phyloP scores from a whole-genome alignment of 2,113 vertebrate species.

The Corynorhinus townsendii region DNA sequence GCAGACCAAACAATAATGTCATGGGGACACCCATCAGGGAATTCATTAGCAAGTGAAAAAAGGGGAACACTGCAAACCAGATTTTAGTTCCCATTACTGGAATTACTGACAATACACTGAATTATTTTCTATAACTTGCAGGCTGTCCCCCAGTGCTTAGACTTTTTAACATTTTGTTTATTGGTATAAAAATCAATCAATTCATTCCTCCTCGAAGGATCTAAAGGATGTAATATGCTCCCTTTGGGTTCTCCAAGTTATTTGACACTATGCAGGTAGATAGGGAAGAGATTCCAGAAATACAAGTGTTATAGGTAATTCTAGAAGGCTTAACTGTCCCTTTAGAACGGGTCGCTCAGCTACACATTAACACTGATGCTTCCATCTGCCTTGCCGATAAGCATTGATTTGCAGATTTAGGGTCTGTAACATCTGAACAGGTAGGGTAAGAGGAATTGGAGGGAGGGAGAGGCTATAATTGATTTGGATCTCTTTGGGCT shows the following conservation, averaged over 20 bases:
- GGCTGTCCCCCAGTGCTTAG: background rate
- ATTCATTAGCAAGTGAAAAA: conserved; percentile 20
- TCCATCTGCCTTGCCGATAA: background rate
- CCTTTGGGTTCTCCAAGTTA: background rate
- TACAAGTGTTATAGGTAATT: conserved; percentile 16
- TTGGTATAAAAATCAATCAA: conserved; percentile 28
- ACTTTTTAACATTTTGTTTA: conserved; percentile 39
- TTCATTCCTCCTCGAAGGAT: background rate
- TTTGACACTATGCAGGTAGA: background rate
- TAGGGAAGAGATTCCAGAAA: background rate
- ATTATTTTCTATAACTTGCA: conserved; percentile 37
- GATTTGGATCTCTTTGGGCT: background rate
- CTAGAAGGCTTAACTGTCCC: conserved; percentile 1
- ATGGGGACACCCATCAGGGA: conserved; percentile 11
- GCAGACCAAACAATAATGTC: conserved; percentile 55
- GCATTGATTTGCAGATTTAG: background rate
- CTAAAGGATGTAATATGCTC: background rate
- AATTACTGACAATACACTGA: background rate
- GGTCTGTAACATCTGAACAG: background rate
- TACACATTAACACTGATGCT: background rate
- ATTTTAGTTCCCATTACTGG: background rate
- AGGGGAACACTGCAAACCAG: background rate
- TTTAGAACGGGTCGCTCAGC: background rate
- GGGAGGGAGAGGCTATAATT: background rate
- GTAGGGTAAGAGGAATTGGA: background rate